Evolutionary conservation across 64 coral and sea anemone species (phyloP).

Genomic region (Pocillopora verrucosa): DNA sequence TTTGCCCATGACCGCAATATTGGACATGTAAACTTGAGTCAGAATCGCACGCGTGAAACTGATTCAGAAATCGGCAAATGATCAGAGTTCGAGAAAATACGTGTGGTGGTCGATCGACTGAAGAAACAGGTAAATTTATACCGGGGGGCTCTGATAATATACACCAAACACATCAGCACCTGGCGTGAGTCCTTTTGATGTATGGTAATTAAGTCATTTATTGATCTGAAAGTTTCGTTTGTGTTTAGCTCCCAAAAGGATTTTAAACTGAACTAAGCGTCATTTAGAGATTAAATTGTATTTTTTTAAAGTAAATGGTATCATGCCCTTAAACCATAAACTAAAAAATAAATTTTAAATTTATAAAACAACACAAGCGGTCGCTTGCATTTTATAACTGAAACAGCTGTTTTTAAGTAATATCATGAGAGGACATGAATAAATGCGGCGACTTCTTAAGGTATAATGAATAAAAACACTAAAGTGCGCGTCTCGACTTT

Average conservation of each 20-base stretch:
- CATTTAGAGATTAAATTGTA: not conserved
- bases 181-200: not conserved
- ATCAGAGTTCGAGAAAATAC: not conserved
- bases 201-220: not conserved
- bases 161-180: not conserved
- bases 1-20: constrained; percentile 26
- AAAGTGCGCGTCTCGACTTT: too few relatives aligned
- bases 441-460: not conserved
- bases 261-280: not conserved
- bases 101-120: not conserved
- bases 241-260: not conserved
- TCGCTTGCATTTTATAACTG: not conserved
- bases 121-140: not conserved
- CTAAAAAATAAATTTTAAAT: not conserved
- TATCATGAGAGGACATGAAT: not conserved
- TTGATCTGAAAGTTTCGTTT: not conserved
- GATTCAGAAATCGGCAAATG: not conserved
- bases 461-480: not conserved
- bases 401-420: not conserved
- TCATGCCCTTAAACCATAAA: not conserved
- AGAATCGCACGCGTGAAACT: not conserved
- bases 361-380: not conserved
- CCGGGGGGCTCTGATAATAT: not conserved
- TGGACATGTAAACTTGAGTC: not conserved
- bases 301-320: not conserved